Evolutionary conservation across 2,113 vertebrate genomes (phyloP), one percentile per base, ranked within the genome.

Genomic region (Lanius collurio): DNA sequence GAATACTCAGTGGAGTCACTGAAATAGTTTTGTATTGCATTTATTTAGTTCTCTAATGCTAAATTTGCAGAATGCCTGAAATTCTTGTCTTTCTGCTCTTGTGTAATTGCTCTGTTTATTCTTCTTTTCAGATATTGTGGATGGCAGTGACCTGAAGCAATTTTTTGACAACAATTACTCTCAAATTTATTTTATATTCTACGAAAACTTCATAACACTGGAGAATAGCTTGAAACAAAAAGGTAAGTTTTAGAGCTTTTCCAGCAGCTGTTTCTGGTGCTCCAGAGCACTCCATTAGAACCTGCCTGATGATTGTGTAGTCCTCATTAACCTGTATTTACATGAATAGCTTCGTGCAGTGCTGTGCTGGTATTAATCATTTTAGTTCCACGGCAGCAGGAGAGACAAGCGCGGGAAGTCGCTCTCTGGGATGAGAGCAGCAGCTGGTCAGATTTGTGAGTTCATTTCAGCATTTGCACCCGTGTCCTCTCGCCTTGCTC

Each of bases 151-250:
- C 96, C 98, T 99, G 95, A 99, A 99, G 97, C 97, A 98, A 31
- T 99, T 99, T 97, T 99, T 99, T 97, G 99, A 99, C 97, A 98
- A 91, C 97, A 99, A 99, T 98, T 99, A 99, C 97, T 99, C 99
- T 96, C 99, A 99, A 94, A 99, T 99, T 98, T 99, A 99, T 99
- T 99, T 99, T 98, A 98, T 99, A 98, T 99, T 99, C 98, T 99
- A 99, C 98, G 99, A 99, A 99, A 99, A 99, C 98, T 99, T 99
- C 98, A 95, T 99, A 98, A 99, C 99, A 99, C 99, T 99, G 99
- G 99, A 99, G 99, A 99, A 98, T 95, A 99, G 98, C 98, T 98
- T 99, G 98, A 99, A 99, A 96, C 99, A 99, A 98, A 99, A 99
- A 99, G 99, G 99, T 99, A 94, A 98, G 98, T 22, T 86, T 84